Conservation (phyloP, 2,888 invertebrate genomes). For the Willowsia nigromaculata region DNA sequence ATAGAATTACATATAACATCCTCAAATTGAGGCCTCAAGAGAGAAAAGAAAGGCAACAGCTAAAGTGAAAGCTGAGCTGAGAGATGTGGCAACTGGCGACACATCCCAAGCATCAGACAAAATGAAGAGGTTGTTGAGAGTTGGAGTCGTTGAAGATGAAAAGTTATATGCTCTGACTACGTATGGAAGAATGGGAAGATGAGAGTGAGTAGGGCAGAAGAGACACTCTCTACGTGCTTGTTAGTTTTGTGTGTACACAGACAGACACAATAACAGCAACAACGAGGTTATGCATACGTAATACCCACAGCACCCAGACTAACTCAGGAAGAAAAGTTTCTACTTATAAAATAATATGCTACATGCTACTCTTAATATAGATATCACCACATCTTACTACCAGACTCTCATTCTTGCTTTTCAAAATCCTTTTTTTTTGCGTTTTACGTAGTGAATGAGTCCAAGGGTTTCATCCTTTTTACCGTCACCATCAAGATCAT, state of each 20-base stretch:
- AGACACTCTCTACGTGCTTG: constrained; percentile 51
- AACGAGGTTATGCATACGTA: constrained; percentile 9
- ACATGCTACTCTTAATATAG: background rate
- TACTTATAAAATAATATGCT: background rate
- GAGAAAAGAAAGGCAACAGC: constrained; percentile 16
- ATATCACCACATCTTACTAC: background rate
- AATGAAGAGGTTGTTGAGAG: constrained; percentile 54
- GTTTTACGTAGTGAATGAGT: background rate
- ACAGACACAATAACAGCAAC: background rate
- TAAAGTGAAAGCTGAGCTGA: constrained; percentile 51
- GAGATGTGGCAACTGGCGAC: background rate
- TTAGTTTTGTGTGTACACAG: constrained; percentile 9
- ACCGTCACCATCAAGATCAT: background rate
- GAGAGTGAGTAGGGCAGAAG: background rate
- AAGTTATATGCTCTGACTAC: constrained; percentile 44
- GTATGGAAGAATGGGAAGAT: background rate
- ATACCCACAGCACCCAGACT: background rate
- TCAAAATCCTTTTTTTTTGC: background rate
- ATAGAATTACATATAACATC: background rate
- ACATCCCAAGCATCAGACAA: background rate
- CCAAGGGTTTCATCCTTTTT: background rate
- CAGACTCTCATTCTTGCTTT: background rate
- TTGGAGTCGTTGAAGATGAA: constrained; percentile 54
- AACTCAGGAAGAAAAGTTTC: background rate
- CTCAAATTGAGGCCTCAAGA: constrained; percentile 26